Percentiles rank a stretch among this genome's conserved stretches.
Evolutionary conservation across 2,888 invertebrate species (phyloP).

Genomic region (Dichetophora obliterata): DNA sequence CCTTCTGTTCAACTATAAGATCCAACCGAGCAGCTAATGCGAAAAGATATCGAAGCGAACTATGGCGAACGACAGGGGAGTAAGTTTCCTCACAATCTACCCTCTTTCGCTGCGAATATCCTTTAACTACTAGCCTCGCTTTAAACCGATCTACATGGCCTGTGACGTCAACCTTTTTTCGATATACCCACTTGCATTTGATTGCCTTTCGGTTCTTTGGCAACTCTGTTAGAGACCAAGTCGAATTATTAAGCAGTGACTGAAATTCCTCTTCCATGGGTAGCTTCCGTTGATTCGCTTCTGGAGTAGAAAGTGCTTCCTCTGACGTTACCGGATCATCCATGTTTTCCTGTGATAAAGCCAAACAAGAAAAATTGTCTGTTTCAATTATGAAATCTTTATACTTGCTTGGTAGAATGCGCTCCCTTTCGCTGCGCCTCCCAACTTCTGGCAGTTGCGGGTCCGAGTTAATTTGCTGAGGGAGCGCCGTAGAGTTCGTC

Average conservation of each 20-base stretch:
- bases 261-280: slow-evolving; percentile 42
- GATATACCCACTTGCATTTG: slow-evolving; percentile 40
- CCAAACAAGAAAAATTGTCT: no score
- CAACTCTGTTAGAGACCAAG: slow-evolving; percentile 40
- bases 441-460: no score
- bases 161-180: slow-evolving; percentile 36
- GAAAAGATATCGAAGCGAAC: slow-evolving; percentile 41
- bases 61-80: slow-evolving; percentile 41
- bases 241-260: slow-evolving; percentile 28
- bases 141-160: slow-evolving; percentile 43
- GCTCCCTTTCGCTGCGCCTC: no score
- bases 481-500: no score
- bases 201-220: slow-evolving; percentile 40
- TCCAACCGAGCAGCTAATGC: slow-evolving; percentile 36
- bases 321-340: no score
- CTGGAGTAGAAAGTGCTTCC: no score
- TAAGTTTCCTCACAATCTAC: slow-evolving; percentile 44
- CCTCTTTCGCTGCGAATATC: slow-evolving; percentile 42
- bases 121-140: slow-evolving; percentile 43
- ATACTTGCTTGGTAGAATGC: no score
- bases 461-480: no score
- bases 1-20: no score
- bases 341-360: no score
- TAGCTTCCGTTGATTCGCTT: background rate
- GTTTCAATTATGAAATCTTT: no score